Base-by-base conservation (phyloP, 1,140 invertebrate genomes). In the Acromyrmex heyeri region DNA sequence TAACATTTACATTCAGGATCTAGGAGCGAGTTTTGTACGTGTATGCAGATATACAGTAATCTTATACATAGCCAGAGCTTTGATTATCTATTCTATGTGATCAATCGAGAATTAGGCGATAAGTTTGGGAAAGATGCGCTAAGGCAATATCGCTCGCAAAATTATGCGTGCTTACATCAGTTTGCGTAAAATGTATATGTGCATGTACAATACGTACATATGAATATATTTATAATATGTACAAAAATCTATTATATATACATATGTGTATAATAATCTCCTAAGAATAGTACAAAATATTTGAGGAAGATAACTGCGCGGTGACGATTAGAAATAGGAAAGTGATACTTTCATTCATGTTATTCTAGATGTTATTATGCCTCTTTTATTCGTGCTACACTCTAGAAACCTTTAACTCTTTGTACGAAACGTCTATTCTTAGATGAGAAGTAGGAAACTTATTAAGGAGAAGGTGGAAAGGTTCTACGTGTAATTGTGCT, bases 211-310 rank as follows among this genome's bases (percentile, higher is more conserved):
- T 83, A 57, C 79, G 10, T 77, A 62, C 38, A 38, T 79, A 44
- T 44, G 8, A 48, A 81, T 81, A 64, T 82, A 57, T 82, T 62
- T 86, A 48, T 82, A 72, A 44, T 88, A 87, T 87, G 44, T 90
- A 90, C 85, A 90, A 90, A 90, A 89, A 78, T 65, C 57, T 55
- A 59, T 85, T 64, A 30, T 73, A 53, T 57, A 55, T 55, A 85
- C 89, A 90, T 48, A n/a, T n/a, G n/a, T n/a, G n/a, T n/a, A 85
- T 90, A 90, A 90, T 48, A 79, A 90, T 87, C 55, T 50, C 18
- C 44, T 89, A 90, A 64, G 72, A 61, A 76, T 81, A 70, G 27
- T 90, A 90, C 73, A 90, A 90, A 90, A 86, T 90, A 86, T 90
- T 81, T 87, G n/a, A 83, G 85, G 77, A 85, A 76, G 59, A 85